Evolutionary conservation across 2,888 invertebrate genomes (phyloP), one percentile per base, ranked within the genome.

Genomic region (Torymus texanus): DNA sequence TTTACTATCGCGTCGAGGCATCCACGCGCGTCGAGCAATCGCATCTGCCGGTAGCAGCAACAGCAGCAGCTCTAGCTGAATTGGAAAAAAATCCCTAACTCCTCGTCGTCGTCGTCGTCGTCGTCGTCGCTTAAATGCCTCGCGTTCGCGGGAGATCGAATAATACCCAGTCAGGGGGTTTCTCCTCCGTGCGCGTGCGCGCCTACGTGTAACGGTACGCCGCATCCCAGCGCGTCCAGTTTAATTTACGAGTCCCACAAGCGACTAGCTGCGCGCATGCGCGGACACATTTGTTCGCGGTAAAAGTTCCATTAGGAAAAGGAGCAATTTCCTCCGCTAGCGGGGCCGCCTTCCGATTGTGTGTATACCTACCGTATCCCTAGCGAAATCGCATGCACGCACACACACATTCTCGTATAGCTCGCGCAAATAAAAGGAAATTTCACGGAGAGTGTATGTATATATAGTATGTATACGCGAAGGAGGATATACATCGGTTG

Each of bases 191-290:
- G 13, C 18, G n/a, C 53, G 10, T 53, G 29, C 29, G 29, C 29
- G 29, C 29, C 29, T 29, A 29, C 29, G 29, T 29, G 29, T 29
- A 29, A 29, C 29, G 29, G 29, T 29, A 29, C 29, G 29, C 29
- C 29, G 11, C 51, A 14, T 61, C 14, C 62, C 10, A 41, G 53
- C 21, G 74, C 74, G 41, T 63, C 62, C 29, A 55, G 50, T 55
- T 71, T 71, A 59, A 71, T 71, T 71, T 68, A 68, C 68, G 68
- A 68, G 68, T 71, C 70, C 70, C 12, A 18, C 61, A 21, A 18
- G 24, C 21, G 5, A 18, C 29, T 29, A 29, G 29, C 29, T 8
- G 58, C 29, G 68, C 3, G 29, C 21, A 29, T 11, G 18, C 18
- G 41, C 63, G 65, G 16, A 12, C 16, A 65, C 16, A 18, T 18